Evolutionary conservation across 2,888 invertebrate species (phyloP).

Genomic region (Erebia ligea): DNA sequence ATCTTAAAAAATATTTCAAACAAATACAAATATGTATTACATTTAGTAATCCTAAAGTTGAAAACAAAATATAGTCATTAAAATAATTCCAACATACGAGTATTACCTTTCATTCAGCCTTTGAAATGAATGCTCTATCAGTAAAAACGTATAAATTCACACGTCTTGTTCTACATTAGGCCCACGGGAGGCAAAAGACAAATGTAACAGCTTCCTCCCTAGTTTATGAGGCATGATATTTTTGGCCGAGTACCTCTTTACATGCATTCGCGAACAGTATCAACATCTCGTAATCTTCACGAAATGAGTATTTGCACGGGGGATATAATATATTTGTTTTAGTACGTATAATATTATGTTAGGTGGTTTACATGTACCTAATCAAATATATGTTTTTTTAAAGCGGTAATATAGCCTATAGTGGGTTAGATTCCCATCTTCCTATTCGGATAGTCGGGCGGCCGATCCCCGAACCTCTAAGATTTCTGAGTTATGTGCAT

Average conservation of each 20-base stretch:
- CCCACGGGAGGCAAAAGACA: conserved; percentile 3
- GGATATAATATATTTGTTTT: neutral
- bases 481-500: no score
- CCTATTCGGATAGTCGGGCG: no score
- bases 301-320: conserved; percentile 1
- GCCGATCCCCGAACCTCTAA: no score
- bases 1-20: no score
- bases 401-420: no score
- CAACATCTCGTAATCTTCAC: neutral
- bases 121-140: neutral
- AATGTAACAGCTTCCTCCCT: neutral
- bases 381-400: no score
- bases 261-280: conserved; percentile 6
- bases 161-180: neutral
- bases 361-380: no score
- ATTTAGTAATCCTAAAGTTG: no score
- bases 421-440: no score
- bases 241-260: conserved; percentile 5
- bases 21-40: no score
- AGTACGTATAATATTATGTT: neutral
- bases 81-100: no score
- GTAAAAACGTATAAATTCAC: neutral
- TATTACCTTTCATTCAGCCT: neutral
- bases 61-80: no score
- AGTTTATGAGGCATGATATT: conserved; percentile 9